Evolutionary conservation across 2,113 vertebrate genomes (phyloP).

Genomic region (Galbula dea): DNA sequence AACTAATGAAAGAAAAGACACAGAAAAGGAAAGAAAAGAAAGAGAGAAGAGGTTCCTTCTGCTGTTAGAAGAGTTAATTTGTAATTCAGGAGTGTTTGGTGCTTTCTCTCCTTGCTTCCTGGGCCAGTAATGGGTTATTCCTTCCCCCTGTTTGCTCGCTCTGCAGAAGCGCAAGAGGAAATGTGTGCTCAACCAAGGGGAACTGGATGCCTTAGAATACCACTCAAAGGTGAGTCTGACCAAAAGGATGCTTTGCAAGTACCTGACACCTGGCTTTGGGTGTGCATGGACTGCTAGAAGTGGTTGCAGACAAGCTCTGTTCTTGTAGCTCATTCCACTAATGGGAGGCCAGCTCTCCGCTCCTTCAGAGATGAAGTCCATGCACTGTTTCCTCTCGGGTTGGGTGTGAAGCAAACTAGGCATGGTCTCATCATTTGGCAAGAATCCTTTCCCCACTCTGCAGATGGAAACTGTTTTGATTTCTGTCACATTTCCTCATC

Average conservation of each 20-base stretch:
- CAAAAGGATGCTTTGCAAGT: not conserved
- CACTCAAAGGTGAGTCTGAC: constrained; percentile 76
- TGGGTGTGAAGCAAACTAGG: not conserved
- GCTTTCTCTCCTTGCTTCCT: not conserved
- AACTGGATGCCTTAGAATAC: constrained; percentile 83
- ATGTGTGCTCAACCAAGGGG: constrained; percentile 85
- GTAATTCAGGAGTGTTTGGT: not conserved
- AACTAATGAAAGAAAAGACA: not conserved
- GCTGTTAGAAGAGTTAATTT: not conserved
- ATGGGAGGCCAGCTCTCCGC: not conserved
- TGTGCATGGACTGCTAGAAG: fast-evolving
- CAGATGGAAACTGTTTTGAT: not conserved
- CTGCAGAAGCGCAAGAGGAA: constrained; percentile 85
- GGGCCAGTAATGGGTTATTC: too few species aligned
- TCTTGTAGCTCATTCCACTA: not conserved
- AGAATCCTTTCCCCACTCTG: not conserved
- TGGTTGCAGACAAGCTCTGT: not conserved
- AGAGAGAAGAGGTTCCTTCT: not conserved
- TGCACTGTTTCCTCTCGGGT: too few species aligned
- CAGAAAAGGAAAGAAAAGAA: too few species aligned
- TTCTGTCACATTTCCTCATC: not conserved
- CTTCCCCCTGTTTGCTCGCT: too few species aligned
- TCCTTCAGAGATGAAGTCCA: too few species aligned
- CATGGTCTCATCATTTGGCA: not conserved
- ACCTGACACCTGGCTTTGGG: not conserved